Conservation (phyloP, 2,888 invertebrate genomes). For the Smittia sp. region DNA sequence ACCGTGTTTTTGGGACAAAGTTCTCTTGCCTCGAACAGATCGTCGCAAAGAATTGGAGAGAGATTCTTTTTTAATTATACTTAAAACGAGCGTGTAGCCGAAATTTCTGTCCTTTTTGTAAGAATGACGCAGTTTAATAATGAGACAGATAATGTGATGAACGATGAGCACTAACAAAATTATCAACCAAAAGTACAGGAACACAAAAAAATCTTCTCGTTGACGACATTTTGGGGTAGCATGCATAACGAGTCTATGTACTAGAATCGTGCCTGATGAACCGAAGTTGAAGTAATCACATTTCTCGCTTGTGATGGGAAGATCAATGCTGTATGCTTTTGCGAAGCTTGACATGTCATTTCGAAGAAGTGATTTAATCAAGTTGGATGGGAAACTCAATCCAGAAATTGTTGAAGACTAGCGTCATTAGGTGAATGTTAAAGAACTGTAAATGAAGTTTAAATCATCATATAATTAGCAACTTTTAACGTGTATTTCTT, state of each 20-base stretch:
- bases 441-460: background rate
- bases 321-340: background rate
- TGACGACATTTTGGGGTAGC: slow-evolving; percentile 9
- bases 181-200: background rate
- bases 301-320: background rate
- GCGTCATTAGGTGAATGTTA: background rate
- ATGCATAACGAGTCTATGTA: background rate
- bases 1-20: too few species aligned
- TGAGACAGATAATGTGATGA: background rate
- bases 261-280: background rate
- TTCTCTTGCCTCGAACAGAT: background rate
- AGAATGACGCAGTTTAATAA: background rate
- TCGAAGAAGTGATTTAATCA: background rate
- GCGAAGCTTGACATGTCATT: background rate
- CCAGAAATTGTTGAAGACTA: slow-evolving; percentile 6
- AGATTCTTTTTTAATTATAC: slow-evolving; percentile 1
- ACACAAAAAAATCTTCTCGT: slow-evolving; percentile 21
- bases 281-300: slow-evolving; percentile 22
- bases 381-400: background rate
- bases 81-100: background rate
- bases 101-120: background rate
- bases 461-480: background rate
- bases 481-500: background rate
- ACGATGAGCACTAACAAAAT: background rate
- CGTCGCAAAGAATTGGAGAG: background rate